Conservation (phyloP, 1,140 invertebrate genomes). For the Lethocerus indicus region DNA sequence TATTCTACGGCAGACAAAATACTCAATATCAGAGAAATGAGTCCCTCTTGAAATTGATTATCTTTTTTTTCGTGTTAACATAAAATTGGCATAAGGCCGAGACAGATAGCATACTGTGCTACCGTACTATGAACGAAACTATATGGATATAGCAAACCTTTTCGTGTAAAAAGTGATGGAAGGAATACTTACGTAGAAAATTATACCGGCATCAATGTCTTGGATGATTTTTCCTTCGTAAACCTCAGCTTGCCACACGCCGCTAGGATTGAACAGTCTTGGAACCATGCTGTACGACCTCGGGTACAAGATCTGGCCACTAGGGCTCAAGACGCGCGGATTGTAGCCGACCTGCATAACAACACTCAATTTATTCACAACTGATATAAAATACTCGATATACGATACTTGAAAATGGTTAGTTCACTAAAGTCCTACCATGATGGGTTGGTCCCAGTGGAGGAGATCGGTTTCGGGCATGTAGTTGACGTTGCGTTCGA, state of each 20-base stretch:
- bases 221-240: constrained; percentile 10
- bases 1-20: too few relatives aligned
- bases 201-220: constrained; percentile 2
- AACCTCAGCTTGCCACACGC: constrained; percentile 3
- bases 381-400: background rate
- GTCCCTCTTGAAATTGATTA: too few relatives aligned
- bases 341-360: constrained; percentile 13
- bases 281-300: constrained; percentile 5
- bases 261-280: background rate
- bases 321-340: constrained; percentile 9
- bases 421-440: too few relatives aligned
- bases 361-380: background rate
- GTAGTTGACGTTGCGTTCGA: constrained; percentile 46
- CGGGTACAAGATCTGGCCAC: constrained; percentile 9
- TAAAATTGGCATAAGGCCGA: too few relatives aligned
- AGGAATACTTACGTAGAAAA: too few relatives aligned
- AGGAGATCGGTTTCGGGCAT: constrained; percentile 37
- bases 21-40: too few relatives aligned
- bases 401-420: background rate
- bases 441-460: constrained; percentile 31
- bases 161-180: too few relatives aligned
- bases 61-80: too few relatives aligned
- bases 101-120: too few relatives aligned
- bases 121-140: too few relatives aligned
- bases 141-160: too few relatives aligned